phyloP scores from a whole-genome alignment of 2,797 vertebrate species.

The Scarus forsteni region DNA sequence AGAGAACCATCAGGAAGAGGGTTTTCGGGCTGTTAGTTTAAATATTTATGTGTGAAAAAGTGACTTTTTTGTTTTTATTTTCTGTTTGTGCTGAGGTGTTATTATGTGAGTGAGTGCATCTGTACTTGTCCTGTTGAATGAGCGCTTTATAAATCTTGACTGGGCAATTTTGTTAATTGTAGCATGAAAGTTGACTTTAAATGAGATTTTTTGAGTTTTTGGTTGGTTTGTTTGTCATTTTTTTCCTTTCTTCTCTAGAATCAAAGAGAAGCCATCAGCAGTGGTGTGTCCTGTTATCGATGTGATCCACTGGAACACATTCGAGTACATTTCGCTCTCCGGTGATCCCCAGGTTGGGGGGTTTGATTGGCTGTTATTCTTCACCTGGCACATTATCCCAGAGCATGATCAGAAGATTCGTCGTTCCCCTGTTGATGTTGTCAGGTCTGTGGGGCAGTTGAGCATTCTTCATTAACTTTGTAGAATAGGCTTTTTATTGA shows the following conservation, averaged over 20 bases:
- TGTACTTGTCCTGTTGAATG: neutral
- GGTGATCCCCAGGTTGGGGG: slow-evolving; percentile 96
- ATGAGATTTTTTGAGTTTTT: slow-evolving; percentile 3
- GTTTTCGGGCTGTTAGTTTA: neutral
- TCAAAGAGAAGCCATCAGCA: slow-evolving; percentile 91
- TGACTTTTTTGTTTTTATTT: slow-evolving; percentile 12
- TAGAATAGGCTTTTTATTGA: neutral
- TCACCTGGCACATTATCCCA: slow-evolving; percentile 93
- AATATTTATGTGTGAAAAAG: slow-evolving; percentile 1
- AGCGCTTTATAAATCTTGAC: neutral
- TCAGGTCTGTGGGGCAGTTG: slow-evolving; percentile 85
- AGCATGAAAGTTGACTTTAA: slow-evolving; percentile 13
- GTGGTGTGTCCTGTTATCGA: slow-evolving; percentile 98
- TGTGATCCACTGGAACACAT: slow-evolving; percentile 98
- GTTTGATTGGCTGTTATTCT: slow-evolving; percentile 97
- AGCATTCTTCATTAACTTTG: neutral
- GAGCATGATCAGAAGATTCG: slow-evolving; percentile 88
- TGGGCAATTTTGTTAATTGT: neutral
- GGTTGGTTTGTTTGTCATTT: too few species aligned
- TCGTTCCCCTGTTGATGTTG: slow-evolving; percentile 88
- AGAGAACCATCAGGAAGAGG: slow-evolving; percentile 21
- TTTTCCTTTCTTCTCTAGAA: slow-evolving; percentile 83
- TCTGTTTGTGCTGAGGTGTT: slow-evolving; percentile 10
- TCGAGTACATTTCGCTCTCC: slow-evolving; percentile 93
- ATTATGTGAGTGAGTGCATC: slow-evolving; percentile 3